Percentiles rank a stretch among this genome's conserved stretches.
These are phyloP conservation scores for Icerya purchasi DNA, from an alignment of 2,888 invertebrate species.

Conservation along the genomic window DNA sequence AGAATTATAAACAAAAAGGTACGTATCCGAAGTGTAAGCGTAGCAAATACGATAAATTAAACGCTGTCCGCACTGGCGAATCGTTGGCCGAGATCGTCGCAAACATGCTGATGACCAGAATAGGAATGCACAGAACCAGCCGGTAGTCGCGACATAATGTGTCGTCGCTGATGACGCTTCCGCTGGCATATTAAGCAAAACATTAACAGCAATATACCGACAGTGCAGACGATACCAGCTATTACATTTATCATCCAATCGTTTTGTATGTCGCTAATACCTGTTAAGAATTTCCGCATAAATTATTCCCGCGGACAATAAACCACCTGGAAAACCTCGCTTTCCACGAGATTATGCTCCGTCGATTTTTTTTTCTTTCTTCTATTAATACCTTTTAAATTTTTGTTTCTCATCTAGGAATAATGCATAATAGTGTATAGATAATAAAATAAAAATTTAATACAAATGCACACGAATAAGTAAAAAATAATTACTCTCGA, in stretches of 20 bases:
- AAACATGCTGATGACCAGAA: slow-evolving; percentile 27
- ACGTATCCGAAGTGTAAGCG: slow-evolving; percentile 14
- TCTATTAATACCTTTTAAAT: no score
- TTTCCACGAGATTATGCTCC: no score
- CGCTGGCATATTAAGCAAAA: slow-evolving; percentile 36
- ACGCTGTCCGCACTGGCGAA: slow-evolving; percentile 35
- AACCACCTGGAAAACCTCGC: no score
- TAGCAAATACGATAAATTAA: slow-evolving; percentile 29
- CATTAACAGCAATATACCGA: slow-evolving; percentile 27
- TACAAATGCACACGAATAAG: no score
- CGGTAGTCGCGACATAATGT: slow-evolving; percentile 22
- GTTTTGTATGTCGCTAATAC: slow-evolving; percentile 19
- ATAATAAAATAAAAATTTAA: no score
- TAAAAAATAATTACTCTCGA: no score
- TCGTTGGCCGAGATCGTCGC: slow-evolving; percentile 34
- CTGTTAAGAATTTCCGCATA: no score
- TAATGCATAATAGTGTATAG: no score
- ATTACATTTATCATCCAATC: slow-evolving; percentile 35
- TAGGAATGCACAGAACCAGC: slow-evolving; percentile 18
- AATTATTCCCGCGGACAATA: no score
- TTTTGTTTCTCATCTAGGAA: no score
- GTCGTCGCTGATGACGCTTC: slow-evolving; percentile 24
- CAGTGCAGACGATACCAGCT: slow-evolving; percentile 29
- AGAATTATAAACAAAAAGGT: neutral
- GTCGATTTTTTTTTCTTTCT: no score